Percentiles rank a stretch among this genome's conserved stretches.
phyloP scores from a whole-genome alignment of 1,140 invertebrate genomes.

The Meteorus sp. region DNA sequence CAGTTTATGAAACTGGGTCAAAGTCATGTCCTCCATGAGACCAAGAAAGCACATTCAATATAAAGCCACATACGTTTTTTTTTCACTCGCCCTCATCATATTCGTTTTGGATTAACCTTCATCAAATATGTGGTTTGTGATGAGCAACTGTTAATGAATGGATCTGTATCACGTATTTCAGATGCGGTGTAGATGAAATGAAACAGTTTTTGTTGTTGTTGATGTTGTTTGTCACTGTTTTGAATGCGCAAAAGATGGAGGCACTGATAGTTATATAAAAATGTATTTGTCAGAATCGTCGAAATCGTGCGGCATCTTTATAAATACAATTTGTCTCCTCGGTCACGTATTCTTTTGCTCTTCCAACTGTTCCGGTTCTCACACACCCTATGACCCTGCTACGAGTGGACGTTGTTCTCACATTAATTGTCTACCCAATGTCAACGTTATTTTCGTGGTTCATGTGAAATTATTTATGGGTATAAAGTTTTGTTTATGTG shows the following conservation, averaged over 20 bases:
- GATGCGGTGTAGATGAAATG: slow-evolving; percentile 2
- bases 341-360: slow-evolving; percentile 43
- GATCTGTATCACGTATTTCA: slow-evolving; percentile 32
- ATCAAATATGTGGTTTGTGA: slow-evolving; percentile 44
- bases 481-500: slow-evolving; percentile 26
- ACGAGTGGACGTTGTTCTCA: slow-evolving; percentile 41
- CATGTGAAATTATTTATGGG: slow-evolving; percentile 24
- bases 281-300: not conserved
- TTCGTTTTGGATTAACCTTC: slow-evolving; percentile 39
- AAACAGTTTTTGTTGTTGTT: no score
- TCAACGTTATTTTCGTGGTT: slow-evolving; percentile 43
- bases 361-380: slow-evolving; percentile 50
- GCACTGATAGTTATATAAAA: no score
- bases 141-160: slow-evolving; percentile 50
- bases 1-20: slow-evolving; percentile 53
- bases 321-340: slow-evolving; percentile 39
- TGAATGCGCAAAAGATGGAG: not conserved
- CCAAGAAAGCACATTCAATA: slow-evolving; percentile 47
- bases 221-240: no score
- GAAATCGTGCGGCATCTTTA: slow-evolving; percentile 8
- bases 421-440: slow-evolving; percentile 45
- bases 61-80: slow-evolving; percentile 19
- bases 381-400: slow-evolving; percentile 46
- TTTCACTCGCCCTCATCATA: slow-evolving; percentile 18
- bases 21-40: slow-evolving; percentile 57